These are phyloP conservation scores for Budorcas taxicolor DNA, from an alignment of 2,113 vertebrate species.

Conservation along the genomic window DNA sequence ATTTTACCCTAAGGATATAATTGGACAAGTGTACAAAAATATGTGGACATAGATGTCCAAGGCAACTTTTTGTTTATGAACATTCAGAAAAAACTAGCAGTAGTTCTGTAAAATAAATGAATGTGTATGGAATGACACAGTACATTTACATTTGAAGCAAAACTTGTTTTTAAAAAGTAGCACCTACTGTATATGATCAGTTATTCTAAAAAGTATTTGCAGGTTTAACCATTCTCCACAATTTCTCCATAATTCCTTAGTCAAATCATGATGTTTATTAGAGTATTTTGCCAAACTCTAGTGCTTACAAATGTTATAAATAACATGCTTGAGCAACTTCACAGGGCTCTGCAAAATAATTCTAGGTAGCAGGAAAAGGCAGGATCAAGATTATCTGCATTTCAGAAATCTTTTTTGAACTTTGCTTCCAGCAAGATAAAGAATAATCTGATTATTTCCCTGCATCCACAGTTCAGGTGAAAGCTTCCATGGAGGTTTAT, in stretches of 20 bases:
- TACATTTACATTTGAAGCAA: neutral
- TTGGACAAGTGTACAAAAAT: neutral
- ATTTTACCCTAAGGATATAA: neutral
- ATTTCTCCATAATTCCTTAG: neutral
- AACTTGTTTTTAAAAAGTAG: neutral
- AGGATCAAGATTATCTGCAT: neutral
- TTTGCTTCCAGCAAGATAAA: neutral
- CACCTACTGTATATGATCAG: neutral
- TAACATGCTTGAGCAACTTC: neutral
- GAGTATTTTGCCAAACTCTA: neutral
- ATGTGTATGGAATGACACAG: neutral
- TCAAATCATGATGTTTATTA: neutral
- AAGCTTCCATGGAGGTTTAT: neutral
- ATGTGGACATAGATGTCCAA: neutral
- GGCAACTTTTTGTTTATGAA: neutral
- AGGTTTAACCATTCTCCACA: neutral
- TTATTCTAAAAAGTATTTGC: neutral
- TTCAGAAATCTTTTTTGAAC: neutral
- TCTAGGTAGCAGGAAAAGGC: neutral
- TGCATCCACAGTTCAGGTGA: neutral
- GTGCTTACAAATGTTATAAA: neutral
- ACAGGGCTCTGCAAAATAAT: neutral
- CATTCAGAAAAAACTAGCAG: neutral
- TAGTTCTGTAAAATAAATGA: neutral
- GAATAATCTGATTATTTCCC: neutral